Base-by-base conservation (phyloP, 2,888 invertebrate species). In the Andrena minutula region DNA sequence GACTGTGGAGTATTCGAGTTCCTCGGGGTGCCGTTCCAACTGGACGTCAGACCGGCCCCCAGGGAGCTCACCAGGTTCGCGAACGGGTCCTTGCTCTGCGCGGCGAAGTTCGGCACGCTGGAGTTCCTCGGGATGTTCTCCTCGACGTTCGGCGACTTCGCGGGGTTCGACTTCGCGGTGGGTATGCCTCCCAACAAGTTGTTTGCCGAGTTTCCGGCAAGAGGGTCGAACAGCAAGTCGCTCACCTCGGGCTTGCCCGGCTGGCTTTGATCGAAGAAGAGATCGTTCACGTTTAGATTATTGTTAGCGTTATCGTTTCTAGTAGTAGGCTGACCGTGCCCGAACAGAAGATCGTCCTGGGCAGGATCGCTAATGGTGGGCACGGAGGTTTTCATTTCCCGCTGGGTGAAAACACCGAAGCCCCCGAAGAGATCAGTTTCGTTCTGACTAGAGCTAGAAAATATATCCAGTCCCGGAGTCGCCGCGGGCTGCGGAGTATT, bases 21-120 rank as follows among this genome's bases (percentile, higher is more conserved):
- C 20, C 91, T 90, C 0, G 94, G 93, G 8, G 94, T 94, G 1
- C 94, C 94, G 77, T 94, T 94, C 93, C 93, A 94, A 64, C 93
- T 93, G 0, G 92, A 90, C 12, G 93, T 90, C n/a, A 94, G 80
- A 56, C 94, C 93, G 5, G 93, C 89, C 1, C 92, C 92, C 35
- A 94, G 63, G 0, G 92, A 90, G 2, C 92, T 89, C 5, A 93
- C 96, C 35, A 97, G 95, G 91, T 97, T 97, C 1, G 97, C 96
- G 92, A 97, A 97, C 4, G 97, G 97, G 93, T 97, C 97, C 85
- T 83, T 94, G 91, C 82, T 94, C 85, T 87, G 95, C 90, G 91
- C 95, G 88, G 91, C 95, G 93, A 89, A 95, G 94, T 92, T 95
- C 86, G 93, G 95, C 80, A 94, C 95, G 87, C 94, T 94, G n/a